Conservation (phyloP, 2,797 vertebrate species). For the Eulemur albifrons region DNA sequence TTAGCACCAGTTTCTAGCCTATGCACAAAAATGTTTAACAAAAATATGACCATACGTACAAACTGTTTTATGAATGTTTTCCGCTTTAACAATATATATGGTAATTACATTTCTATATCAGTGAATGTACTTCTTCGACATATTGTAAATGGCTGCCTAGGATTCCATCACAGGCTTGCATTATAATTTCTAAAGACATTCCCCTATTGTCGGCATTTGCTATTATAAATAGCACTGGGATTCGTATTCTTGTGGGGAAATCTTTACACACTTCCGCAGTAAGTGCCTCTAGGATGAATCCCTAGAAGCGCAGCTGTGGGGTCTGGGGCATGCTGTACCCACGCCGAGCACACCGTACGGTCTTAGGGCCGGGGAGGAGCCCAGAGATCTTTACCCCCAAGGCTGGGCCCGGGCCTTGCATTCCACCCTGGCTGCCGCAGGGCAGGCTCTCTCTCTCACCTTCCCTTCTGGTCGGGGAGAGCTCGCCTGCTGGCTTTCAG, state of each 20-base stretch:
- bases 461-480: background rate
- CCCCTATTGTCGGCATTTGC: background rate
- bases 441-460: background rate
- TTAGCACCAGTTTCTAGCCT: background rate
- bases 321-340: background rate
- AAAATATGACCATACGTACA: background rate
- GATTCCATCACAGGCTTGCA: background rate
- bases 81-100: background rate
- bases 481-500: background rate
- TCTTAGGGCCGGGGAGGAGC: background rate
- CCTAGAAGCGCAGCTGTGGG: background rate
- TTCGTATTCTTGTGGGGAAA: background rate
- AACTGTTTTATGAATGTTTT: background rate
- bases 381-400: background rate
- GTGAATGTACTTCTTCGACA: background rate
- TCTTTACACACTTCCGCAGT: background rate
- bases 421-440: background rate
- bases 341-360: background rate
- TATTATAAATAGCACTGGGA: background rate
- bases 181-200: background rate
- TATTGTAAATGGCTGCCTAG: background rate
- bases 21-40: background rate
- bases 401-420: background rate
- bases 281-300: background rate
- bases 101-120: background rate